A percentile compares a stretch with the other conserved stretches of the same genome.
Evolutionary conservation across 2,888 invertebrate genomes (phyloP).

Genomic region (Monochamus alternatus): DNA sequence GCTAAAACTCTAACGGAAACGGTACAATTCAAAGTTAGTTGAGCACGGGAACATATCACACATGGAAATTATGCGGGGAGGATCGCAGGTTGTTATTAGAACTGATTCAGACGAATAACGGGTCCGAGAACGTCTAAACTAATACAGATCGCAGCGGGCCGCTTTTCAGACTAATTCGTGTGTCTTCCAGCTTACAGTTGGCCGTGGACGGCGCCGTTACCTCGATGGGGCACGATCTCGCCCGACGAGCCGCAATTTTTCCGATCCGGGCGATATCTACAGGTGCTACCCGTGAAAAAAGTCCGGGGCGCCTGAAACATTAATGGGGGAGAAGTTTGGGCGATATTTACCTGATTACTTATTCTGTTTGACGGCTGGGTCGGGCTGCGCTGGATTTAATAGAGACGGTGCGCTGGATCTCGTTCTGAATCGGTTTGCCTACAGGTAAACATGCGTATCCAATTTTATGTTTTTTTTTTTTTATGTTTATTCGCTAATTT

Average conservation of each 20-base stretch:
- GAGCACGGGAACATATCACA: conserved; percentile 15
- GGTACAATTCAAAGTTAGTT: not conserved
- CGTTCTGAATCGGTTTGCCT: not conserved
- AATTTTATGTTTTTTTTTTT: no score
- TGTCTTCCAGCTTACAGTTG: conserved; percentile 47
- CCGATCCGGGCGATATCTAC: conserved; percentile 57
- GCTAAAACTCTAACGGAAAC: conserved; percentile 18
- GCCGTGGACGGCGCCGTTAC: conserved; percentile 46
- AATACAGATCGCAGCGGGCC: conserved; percentile 45
- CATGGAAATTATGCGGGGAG: conserved; percentile 6
- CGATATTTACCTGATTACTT: conserved; percentile 26
- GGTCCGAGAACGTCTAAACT: conserved; percentile 13
- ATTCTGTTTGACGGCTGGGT: conserved; percentile 19
- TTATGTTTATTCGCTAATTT: no score
- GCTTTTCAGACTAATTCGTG: conserved; percentile 56
- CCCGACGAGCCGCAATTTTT: conserved; percentile 51
- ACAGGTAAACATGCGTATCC: not conserved
- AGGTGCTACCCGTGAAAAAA: conserved; percentile 55
- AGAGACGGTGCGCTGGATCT: not conserved
- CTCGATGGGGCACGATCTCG: conserved; percentile 46
- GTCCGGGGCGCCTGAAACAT: conserved; percentile 27
- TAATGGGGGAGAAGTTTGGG: conserved; percentile 30
- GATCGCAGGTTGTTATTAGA: not conserved
- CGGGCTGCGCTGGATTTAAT: not conserved
- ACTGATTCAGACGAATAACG: conserved; percentile 25